Evolutionary conservation across 2,113 vertebrate genomes (phyloP).

Genomic region (Sporophila hypoxantha): DNA sequence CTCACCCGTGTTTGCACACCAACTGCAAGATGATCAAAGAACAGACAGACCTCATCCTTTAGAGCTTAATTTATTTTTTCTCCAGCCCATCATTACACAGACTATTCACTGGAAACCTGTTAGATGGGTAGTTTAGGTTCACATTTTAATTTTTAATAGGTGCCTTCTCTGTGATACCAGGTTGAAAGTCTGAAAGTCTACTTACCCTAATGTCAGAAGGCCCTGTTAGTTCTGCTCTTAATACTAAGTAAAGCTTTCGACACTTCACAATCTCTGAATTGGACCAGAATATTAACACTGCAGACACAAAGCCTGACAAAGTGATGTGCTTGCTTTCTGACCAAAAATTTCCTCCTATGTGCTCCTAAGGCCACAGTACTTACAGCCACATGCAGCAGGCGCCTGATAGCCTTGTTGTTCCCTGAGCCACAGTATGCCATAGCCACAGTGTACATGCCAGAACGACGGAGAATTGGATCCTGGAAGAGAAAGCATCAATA

Average conservation of each 20-base stretch:
- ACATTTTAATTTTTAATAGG: background rate
- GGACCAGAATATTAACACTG: background rate
- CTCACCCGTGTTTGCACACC: background rate
- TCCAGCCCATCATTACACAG: background rate
- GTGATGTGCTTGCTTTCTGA: background rate
- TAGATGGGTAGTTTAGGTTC: background rate
- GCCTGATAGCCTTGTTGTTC: constrained; percentile 97
- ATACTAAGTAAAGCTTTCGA: background rate
- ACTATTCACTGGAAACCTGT: background rate
- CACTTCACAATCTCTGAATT: background rate
- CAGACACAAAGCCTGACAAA: background rate
- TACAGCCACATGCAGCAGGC: constrained; percentile 94
- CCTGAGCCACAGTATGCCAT: constrained; percentile 99
- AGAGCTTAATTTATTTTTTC: background rate
- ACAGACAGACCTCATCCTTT: background rate
- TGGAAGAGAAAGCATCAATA: constrained; percentile 55
- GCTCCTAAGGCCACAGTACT: constrained; percentile 57
- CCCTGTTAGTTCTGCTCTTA: background rate
- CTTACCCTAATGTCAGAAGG: background rate
- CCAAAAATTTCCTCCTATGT: background rate
- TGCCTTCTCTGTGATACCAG: background rate
- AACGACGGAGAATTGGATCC: constrained; percentile 96
- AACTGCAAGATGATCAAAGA: background rate
- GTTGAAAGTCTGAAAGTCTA: background rate
- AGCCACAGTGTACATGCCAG: constrained; percentile 98